Evolutionary conservation across 1,140 invertebrate genomes (phyloP), one percentile per base, ranked within the genome.

Genomic region (Xylocopa sonorina): DNA sequence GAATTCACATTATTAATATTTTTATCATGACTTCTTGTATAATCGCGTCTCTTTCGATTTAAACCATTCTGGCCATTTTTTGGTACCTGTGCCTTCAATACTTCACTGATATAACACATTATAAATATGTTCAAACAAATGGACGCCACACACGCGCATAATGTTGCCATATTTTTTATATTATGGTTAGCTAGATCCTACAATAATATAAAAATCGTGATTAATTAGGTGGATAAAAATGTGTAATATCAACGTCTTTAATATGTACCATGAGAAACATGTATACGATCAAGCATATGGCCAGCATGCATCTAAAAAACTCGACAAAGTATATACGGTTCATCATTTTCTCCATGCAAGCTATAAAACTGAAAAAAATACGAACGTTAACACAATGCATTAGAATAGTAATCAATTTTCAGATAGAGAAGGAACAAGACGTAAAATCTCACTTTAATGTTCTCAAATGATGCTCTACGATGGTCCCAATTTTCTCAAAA

Each of bases 71-170:
- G 34, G 24, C 27, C 10, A n/a, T n/a, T n/a, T n/a, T 57, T 1
- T 29, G 9, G 9, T n/a, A 89, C 89, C 84, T 89, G 69, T 71
- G 75, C 73, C 0, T 80, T 77, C 6, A 89, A 12, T 71, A 81
- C 55, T 68, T 90, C 88, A 21, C 89, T 86, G 41, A 88, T 85
- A 32, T 88, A 88, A 72, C 89, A 90, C 79, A 88, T 80, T 78
- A 86, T 80, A 48, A 88, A 90, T 62, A 89, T 88, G 64, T 90
- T 89, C 10, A 85, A 83, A 34, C 73, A 63, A 3, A 87, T 34
- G 0, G 87, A 85, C n/a, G 18, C 73, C 12, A 7, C 81, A 51
- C 32, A 57, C 57, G 3, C 87, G 38, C 12, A 80, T 48, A 63
- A 86, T 14, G 71, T 76, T 1, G 32, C 63, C 1, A 74, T 27